Conservation (phyloP, 2,113 vertebrate genomes). For the Sinocyclocheilus grahami region DNA sequence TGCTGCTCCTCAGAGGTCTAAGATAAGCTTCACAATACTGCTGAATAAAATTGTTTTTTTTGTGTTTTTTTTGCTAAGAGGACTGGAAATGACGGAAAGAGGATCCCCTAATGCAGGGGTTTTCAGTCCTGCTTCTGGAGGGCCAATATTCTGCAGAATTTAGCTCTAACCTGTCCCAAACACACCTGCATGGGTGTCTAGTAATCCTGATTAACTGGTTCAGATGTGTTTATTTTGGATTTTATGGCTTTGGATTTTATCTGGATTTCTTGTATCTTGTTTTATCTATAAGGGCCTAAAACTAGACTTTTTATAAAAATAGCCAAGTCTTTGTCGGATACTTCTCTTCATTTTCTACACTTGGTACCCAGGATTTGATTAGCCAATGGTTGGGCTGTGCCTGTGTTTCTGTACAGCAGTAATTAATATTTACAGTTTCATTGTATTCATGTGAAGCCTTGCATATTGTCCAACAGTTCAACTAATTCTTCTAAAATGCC, state of each 20-base stretch:
- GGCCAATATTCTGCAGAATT: not conserved
- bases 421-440: not conserved
- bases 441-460: not conserved
- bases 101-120: not conserved
- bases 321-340: not conserved
- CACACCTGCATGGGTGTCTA: not conserved
- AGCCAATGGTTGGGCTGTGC: not conserved
- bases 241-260: too few relatives aligned
- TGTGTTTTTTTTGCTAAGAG: not conserved
- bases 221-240: too few relatives aligned
- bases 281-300: not conserved
- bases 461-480: not conserved
- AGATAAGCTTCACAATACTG: not conserved
- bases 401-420: not conserved
- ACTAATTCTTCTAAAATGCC: slow-evolving; percentile 21
- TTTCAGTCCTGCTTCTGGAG: not conserved
- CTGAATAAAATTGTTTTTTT: not conserved
- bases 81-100: not conserved
- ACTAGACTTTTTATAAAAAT: not conserved
- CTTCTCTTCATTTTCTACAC: not conserved
- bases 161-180: not conserved
- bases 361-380: not conserved
- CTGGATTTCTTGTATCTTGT: too few relatives aligned
- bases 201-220: not conserved
- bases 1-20: slow-evolving; percentile 11